Base-by-base conservation (phyloP, 2,888 invertebrate species). In the Harpalus rubripes region DNA sequence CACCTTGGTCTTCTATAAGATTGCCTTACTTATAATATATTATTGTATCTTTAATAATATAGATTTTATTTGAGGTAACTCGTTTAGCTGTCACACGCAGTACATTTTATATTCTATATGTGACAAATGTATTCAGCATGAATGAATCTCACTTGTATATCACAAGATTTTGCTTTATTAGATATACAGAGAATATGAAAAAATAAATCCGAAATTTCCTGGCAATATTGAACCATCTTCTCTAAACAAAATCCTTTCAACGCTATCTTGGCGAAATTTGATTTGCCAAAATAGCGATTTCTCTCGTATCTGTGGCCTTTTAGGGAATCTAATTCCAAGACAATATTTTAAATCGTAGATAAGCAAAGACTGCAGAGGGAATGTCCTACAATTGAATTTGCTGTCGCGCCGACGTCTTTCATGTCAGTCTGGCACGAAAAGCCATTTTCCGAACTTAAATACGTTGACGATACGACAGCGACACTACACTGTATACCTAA, bases 391-490 rank as follows among this genome's bases (percentile, higher is more conserved):
- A 78, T 78, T 78, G 78, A 78, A 58, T 78, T 61, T 80, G 18
- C 16, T 39, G 61, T 39, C 32, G 61, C 80, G 61, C 32, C 39
- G 39, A 56, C 79, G 74, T 82, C 82, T 82, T 82, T 82, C 82
- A 82, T 82, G 82, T 82, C 72, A 82, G 58, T 82, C 82, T 59
- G 58, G 82, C 82, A 82, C 58, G 82, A 74, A 82, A 82, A 82
- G 74, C 68, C 74, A 82, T 82, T 82, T 82, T 82, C 74, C 7
- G 72, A 82, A 72, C 72, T 81, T 82, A 82, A 82, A 82, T 74
- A 82, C 72, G 61, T 82, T 74, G 39, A 16, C 41, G 80, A 61
- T 18, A 18, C 56, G 18, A 76, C 78, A 56, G 32, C 32, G 58
- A 39, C 59, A 78, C 52, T 78, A 26, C 22, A 22, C 18, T 39